Percentiles rank a stretch among this genome's conserved stretches.
phyloP scores from a whole-genome alignment of 2,113 vertebrate species.

The Corythaeola cristata region DNA sequence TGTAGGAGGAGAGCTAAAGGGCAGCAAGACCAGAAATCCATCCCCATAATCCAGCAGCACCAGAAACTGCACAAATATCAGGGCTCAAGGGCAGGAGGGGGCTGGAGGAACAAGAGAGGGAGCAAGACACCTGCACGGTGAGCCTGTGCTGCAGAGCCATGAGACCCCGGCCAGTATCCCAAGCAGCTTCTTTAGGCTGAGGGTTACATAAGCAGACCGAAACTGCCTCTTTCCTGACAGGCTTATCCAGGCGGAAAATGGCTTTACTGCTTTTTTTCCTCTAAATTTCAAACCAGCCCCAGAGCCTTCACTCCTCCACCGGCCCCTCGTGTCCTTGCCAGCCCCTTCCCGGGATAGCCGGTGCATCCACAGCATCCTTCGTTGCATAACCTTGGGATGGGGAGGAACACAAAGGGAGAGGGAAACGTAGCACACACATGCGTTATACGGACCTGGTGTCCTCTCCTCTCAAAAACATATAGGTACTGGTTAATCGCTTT shows the following conservation, averaged over 20 bases:
- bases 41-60: background rate
- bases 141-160: background rate
- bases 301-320: background rate
- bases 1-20: background rate
- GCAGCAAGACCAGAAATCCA: background rate
- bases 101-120: background rate
- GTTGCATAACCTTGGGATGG: background rate
- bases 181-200: background rate
- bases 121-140: background rate
- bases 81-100: background rate
- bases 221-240: background rate
- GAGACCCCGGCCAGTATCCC: background rate
- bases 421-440: background rate
- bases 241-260: constrained; percentile 35
- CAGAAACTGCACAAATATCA: background rate
- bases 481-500: background rate
- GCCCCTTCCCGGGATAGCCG: background rate
- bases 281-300: constrained; percentile 25
- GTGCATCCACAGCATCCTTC: background rate
- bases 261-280: constrained; percentile 27
- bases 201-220: constrained; percentile 37
- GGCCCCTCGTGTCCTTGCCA: background rate
- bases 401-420: background rate
- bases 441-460: accelerated
- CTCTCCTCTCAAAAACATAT: background rate